These are phyloP conservation scores for Theristicus caerulescens DNA, from an alignment of 2,113 vertebrate species.

Conservation along the genomic window DNA sequence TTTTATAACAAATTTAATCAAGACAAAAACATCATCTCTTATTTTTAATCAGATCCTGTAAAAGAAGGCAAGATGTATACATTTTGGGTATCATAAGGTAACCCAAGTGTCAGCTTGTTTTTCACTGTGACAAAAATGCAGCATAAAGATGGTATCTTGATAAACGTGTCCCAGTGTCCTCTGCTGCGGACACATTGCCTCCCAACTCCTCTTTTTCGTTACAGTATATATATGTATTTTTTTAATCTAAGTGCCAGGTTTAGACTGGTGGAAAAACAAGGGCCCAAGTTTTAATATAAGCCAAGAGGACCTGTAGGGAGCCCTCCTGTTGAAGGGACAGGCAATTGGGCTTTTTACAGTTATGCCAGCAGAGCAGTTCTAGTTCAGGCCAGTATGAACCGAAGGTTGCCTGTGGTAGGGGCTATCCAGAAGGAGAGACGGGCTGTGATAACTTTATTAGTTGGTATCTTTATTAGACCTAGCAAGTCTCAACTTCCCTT, in stretches of 20 bases:
- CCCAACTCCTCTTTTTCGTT: background rate
- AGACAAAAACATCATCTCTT: background rate
- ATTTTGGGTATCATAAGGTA: background rate
- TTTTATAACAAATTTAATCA: conserved; percentile 50
- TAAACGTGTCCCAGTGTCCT: background rate
- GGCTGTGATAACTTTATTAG: background rate
- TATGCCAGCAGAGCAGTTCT: background rate
- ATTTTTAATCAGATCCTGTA: conserved; percentile 21
- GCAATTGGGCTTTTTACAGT: background rate
- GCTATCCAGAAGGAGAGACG: background rate
- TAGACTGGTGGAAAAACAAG: background rate
- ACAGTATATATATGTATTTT: background rate
- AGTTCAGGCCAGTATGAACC: background rate
- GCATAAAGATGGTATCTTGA: background rate
- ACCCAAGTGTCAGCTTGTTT: background rate
- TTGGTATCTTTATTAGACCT: background rate
- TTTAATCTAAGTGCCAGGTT: background rate
- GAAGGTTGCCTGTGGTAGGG: background rate
- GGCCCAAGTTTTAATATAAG: background rate
- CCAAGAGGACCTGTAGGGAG: background rate
- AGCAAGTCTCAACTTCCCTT: background rate
- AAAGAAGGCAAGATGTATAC: background rate
- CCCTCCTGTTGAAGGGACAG: background rate
- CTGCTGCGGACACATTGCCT: background rate
- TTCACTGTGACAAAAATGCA: background rate